Base-by-base conservation (phyloP, 2,797 vertebrate genomes). In the Bucorvus abyssinicus region DNA sequence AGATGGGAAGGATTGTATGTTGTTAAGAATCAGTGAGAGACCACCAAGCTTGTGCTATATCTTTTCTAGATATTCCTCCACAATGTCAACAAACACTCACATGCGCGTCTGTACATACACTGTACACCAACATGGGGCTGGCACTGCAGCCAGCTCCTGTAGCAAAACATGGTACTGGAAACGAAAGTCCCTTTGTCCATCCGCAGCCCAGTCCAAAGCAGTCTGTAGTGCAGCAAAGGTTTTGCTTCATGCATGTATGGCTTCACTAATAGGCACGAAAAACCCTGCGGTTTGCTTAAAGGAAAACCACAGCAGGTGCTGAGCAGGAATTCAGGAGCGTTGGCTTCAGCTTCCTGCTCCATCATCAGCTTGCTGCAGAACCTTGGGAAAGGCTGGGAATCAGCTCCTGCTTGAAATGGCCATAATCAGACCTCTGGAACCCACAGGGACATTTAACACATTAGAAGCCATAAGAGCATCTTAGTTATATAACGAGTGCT, bases 1-100 rank as follows among this genome's bases (percentile, higher is more conserved):
- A 63, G 86, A 82, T 11, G 84, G 81, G 78, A 57, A 86, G 75
- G 59, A 78, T 96, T 93, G 73, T 76, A 53, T 3, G 63, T 44
- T 59, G 65, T 53, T 57, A 89, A 80, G 57, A n/a, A 92, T 52
- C 49, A 61, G 42, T 6, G 70, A 60, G 61, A 92, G 95, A 95
- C 93, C 95, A 96, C 95, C 96, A 71, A 63, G 84, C 71, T 90
- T 55, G 77, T 19, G 60, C 60, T 77, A 3, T 4, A 17, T 57
- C 84, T 92, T 79, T 81, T 9, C 7, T 0, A 50, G 82, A 44
- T 57, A 80, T 18, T 44, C 34, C 78, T 86, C 50, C 20, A 10
- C n/a, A 59, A 68, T 32, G 42, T 40, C 42, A 40, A 32, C 0
- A 0, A 75, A 68, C 47, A 73, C 40, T 57, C 47, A 61, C 7